Evolutionary conservation across 2,888 invertebrate genomes (phyloP).

Genomic region (Aromia moschata): DNA sequence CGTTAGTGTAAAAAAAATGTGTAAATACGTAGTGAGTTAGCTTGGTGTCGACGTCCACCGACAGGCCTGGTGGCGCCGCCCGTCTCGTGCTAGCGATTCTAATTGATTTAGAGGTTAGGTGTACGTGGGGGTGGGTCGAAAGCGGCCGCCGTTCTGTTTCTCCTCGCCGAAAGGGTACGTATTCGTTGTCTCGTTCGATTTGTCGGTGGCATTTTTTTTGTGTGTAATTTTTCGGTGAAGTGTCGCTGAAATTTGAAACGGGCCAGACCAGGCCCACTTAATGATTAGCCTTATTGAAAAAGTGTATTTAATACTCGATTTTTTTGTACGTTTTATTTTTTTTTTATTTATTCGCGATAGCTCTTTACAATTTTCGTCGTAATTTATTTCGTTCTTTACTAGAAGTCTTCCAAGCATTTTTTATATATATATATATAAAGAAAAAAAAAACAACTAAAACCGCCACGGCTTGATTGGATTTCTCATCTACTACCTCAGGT

Average conservation of each 20-base stretch:
- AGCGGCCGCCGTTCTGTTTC: slow-evolving; percentile 19
- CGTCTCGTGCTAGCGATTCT: slow-evolving; percentile 49
- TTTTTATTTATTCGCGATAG: slow-evolving; percentile 40
- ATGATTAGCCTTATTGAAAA: slow-evolving; percentile 34
- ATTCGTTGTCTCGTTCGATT: no score
- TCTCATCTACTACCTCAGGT: slow-evolving; percentile 55
- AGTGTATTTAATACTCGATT: slow-evolving; percentile 40
- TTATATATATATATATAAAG: slow-evolving; percentile 29
- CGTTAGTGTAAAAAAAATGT: slow-evolving; percentile 35
- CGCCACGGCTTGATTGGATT: slow-evolving; percentile 32
- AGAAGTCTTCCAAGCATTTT: slow-evolving; percentile 51
- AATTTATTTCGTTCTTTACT: slow-evolving; percentile 42
- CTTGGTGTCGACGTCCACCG: slow-evolving; percentile 40
- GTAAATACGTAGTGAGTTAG: slow-evolving; percentile 39
- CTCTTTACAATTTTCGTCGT: slow-evolving; percentile 32
- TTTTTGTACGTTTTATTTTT: slow-evolving; percentile 37
- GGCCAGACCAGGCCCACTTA: no score
- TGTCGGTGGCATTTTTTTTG: no score
- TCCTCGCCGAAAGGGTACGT: no score
- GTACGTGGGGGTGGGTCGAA: slow-evolving; percentile 27
- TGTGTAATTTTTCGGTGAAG: no score
- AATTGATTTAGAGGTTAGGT: slow-evolving; percentile 32
- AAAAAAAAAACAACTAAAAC: slow-evolving; percentile 27
- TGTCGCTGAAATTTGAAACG: slow-evolving; percentile 21
- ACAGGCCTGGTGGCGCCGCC: slow-evolving; percentile 44